phyloP scores from a whole-genome alignment of 1,140 invertebrate genomes.

The Nasonia giraulti region DNA sequence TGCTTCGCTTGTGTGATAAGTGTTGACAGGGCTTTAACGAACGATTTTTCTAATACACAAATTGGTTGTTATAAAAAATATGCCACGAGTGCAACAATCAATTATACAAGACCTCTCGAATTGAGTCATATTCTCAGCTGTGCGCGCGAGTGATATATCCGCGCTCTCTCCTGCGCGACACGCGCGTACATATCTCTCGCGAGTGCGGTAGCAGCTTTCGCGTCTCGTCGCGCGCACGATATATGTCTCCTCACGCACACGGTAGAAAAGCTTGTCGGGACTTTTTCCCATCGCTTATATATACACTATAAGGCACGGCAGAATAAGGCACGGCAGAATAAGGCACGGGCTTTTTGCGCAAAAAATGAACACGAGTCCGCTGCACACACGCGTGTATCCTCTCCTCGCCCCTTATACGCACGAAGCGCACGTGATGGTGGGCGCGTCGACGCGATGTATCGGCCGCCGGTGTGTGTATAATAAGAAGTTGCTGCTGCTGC shows the following conservation, averaged over 20 bases:
- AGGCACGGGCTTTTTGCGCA: neutral
- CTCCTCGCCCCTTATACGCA: neutral
- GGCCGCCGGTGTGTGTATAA: neutral
- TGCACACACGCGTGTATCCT: neutral
- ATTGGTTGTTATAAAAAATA: too few relatives aligned
- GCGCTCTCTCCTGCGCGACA: neutral
- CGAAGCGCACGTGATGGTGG: neutral
- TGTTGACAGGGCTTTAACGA: too few relatives aligned
- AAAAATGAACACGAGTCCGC: slow-evolving; percentile 23
- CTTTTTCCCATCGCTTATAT: neutral
- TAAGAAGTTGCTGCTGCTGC: slow-evolving; percentile 10
- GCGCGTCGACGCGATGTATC: neutral
- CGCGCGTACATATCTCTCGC: neutral
- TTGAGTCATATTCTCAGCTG: neutral
- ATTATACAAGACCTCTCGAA: neutral
- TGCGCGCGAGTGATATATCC: neutral
- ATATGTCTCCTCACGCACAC: neutral
- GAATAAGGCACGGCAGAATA: too few relatives aligned
- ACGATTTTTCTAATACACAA: too few relatives aligned
- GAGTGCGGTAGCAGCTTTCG: neutral
- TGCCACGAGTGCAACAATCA: neutral
- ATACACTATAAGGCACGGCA: too few relatives aligned
- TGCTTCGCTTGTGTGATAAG: neutral
- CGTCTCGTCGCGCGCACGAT: neutral
- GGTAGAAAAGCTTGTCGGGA: neutral